Percentiles rank a stretch among this genome's conserved stretches.
These are phyloP conservation scores for Sorex araneus DNA, from an alignment of 2,113 vertebrate genomes.

Conservation along the genomic window DNA sequence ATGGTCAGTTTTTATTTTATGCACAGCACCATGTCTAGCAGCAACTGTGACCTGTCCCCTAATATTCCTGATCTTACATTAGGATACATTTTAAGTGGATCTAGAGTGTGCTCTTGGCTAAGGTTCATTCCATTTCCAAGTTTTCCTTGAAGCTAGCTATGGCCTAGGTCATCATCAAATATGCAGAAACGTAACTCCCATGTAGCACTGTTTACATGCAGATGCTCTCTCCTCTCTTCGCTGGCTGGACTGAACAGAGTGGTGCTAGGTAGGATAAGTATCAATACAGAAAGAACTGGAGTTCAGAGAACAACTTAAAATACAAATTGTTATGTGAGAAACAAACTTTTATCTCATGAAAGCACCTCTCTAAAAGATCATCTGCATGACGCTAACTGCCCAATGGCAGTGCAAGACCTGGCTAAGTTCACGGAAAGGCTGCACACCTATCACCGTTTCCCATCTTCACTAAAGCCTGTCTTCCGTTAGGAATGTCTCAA, in stretches of 20 bases:
- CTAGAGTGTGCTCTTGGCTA: neutral
- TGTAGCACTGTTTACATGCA: neutral
- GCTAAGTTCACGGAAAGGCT: neutral
- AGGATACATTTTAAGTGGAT: neutral
- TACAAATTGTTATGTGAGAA: neutral
- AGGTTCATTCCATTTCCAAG: neutral
- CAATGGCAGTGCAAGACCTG: neutral
- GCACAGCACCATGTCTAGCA: neutral
- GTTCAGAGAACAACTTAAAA: neutral
- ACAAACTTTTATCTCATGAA: neutral
- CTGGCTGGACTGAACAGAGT: neutral
- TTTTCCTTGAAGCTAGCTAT: neutral
- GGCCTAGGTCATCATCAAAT: neutral
- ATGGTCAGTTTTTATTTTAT: constrained; percentile 18
- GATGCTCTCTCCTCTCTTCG: neutral
- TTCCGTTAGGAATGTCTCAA: constrained; percentile 37
- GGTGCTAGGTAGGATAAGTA: neutral
- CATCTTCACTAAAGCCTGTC: neutral
- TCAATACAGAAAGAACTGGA: neutral
- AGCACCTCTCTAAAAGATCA: constrained; percentile 5
- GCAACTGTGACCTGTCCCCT: neutral
- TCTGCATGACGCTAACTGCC: neutral
- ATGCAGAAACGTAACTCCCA: neutral
- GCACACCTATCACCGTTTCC: neutral
- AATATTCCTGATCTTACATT: neutral